phyloP scores from a whole-genome alignment of 2,888 invertebrate genomes.

The Tipula vernalis region DNA sequence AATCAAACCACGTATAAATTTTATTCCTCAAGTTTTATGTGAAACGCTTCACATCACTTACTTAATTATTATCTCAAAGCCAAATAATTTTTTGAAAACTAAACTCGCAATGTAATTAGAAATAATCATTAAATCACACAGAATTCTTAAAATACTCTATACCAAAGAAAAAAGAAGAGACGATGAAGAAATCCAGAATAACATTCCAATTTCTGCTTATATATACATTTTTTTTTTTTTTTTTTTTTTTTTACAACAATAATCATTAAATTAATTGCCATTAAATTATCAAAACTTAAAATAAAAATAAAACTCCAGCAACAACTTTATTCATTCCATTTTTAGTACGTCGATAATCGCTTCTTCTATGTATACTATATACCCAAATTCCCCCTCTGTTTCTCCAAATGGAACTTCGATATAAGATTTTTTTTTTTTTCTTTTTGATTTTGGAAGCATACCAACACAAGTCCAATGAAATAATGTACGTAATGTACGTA shows the following conservation, averaged over 20 bases:
- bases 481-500: background rate
- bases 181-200: background rate
- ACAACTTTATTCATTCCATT: background rate
- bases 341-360: background rate
- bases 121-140: background rate
- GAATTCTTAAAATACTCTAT: background rate
- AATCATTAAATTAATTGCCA: conserved; percentile 4
- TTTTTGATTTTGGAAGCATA: background rate
- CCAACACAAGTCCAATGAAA: background rate
- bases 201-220: background rate
- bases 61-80: background rate
- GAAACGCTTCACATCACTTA: background rate
- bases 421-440: background rate
- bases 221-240: background rate
- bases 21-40: background rate
- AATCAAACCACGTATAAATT: background rate
- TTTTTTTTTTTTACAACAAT: background rate
- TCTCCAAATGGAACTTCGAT: background rate
- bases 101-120: background rate
- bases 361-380: background rate
- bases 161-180: background rate
- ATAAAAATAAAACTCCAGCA: background rate
- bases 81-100: background rate
- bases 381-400: background rate
- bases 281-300: conserved; percentile 4